These are phyloP conservation scores for Sus cebifrons DNA, from an alignment of 2,797 vertebrate species.

Conservation along the genomic window DNA sequence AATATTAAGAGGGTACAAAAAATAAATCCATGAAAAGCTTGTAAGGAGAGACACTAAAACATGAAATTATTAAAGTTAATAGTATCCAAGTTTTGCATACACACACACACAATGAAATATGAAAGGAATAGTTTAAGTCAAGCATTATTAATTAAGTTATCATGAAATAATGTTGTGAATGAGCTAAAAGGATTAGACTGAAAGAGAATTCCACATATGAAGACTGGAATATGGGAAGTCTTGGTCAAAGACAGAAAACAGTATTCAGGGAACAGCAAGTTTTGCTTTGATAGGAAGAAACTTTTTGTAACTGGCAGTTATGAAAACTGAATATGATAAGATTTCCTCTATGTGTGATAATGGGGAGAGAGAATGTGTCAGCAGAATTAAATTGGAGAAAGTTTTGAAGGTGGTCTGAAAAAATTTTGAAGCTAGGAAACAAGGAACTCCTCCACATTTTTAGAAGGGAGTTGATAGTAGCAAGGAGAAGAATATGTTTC, in stretches of 20 bases:
- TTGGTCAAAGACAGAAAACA: not conserved
- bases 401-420: not conserved
- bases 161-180: not conserved
- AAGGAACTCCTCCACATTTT: not conserved
- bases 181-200: not conserved
- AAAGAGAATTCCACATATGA: not conserved
- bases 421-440: not conserved
- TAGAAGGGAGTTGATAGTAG: not conserved
- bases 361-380: not conserved
- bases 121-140: not conserved
- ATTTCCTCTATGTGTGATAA: not conserved
- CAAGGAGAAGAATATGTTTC: not conserved
- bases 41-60: not conserved
- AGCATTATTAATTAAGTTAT: not conserved
- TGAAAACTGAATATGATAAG: conserved; percentile 21
- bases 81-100: not conserved
- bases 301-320: not conserved
- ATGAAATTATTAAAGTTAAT: conserved; percentile 43
- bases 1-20: not conserved
- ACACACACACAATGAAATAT: not conserved
- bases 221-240: not conserved
- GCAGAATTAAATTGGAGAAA: not conserved
- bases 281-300: conserved; percentile 20
- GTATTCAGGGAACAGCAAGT: not conserved
- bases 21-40: conserved; percentile 45